Evolutionary conservation across 1,140 invertebrate genomes (phyloP), one percentile per base, ranked within the genome.

Genomic region (Liolophura sinensis): DNA sequence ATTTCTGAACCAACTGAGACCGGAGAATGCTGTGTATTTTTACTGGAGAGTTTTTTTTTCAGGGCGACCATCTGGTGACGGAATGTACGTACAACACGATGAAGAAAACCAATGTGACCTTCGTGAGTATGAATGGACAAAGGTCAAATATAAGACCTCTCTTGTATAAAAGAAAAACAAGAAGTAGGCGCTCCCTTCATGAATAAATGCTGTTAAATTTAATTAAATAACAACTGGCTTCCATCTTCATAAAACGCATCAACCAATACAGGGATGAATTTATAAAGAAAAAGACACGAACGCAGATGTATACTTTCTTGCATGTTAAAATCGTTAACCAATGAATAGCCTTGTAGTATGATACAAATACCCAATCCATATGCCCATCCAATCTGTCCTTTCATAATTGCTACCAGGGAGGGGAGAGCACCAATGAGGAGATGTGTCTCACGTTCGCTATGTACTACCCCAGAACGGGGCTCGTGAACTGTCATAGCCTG

Each of bases 21-120:
- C n/a, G n/a, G n/a, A n/a, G n/a, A n/a, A n/a, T n/a, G n/a, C n/a
- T 40, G 9, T 9, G 31, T 9, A 40, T 40, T 40, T n/a, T 40
- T 3, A 40, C 31, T 40, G 31, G 9, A 40, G 31, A 40, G 31
- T 60, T 25, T 40, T 60, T 64, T 40, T 67, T 62, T 11, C 56
- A 72, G 67, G 71, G 71, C 12, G 71, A 72, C 24, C 67, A 65
- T 59, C 56, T 72, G 15, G 60, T 64, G 15, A 56, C 64, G 14
- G 67, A 72, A 20, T 72, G 71, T 24, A 69, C 62, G 6, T 72
- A 72, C 24, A 62, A 72, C 52, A 67, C 71, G 0, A 64, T 51
- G 9, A 54, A 22, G 1, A 63, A 48, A 55, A 64, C n/a, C 1
- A 49, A 54, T 25, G 18, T 59, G 9, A 72, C 71, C 15, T 22